Base-by-base conservation (phyloP, 2,888 invertebrate genomes). In the Drosophila paranaensis region DNA sequence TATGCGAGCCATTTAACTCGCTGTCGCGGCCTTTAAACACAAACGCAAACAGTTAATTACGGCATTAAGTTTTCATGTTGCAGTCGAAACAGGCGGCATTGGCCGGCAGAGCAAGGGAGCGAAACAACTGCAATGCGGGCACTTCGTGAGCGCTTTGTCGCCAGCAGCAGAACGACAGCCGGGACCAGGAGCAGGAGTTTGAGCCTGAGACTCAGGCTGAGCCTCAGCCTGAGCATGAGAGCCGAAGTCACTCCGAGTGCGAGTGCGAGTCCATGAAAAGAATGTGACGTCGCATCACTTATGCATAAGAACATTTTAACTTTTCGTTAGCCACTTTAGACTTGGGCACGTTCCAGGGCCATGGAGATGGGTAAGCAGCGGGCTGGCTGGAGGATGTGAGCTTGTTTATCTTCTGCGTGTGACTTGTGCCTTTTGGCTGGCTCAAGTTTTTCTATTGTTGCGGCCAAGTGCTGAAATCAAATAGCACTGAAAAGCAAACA, bases 251-350 rank as follows among this genome's bases (percentile, higher is more conserved):
- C 51, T 30, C 5, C 9, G n/a, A 20, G 20, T 20, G 20, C 20
- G 20, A 48, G 48, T 50, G 58, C 27, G 43, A 43, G 48, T 48
- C 58, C 48, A 61, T 75, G 78, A 56, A 61, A 67, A 74, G 74
- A 67, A 71, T 79, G 77, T 70, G 72, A 77, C 65, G 55, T 48
- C 62, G 62, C 80, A 83, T 88, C 85, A 88, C 80, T 86, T 86
- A 86, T 86, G 88, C 88, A 86, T 74, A 86, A 86, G 83, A 82
- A 83, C 78, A 88, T 88, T 85, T 85, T 80, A 85, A 88, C 85
- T 85, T 82, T 85, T 71, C 78, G 77, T 80, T 80, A 79, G 84
- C 85, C 85, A 87, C 81, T 87, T 87, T 85, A 42, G 84, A 80
- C 67, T 71, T 72, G 70, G 55, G 66, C 82, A 79, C 76, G 76